Percentiles rank a stretch among this genome's conserved stretches.
phyloP scores from a whole-genome alignment of 2,888 invertebrate species.

The Zelleria hepariella region DNA sequence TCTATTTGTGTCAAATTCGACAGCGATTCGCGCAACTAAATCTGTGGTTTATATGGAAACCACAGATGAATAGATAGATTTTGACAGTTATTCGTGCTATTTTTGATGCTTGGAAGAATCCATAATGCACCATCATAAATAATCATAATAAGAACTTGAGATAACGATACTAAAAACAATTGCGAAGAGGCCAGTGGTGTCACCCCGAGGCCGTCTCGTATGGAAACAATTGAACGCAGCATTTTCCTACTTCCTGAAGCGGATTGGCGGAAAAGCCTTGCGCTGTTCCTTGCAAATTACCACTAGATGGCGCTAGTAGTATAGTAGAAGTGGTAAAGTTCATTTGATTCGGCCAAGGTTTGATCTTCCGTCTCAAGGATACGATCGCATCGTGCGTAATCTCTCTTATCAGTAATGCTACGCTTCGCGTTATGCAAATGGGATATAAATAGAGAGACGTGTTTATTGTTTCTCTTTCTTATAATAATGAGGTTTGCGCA shows the following conservation, averaged over 20 bases:
- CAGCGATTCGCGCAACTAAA: too few relatives aligned
- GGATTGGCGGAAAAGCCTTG: conserved; percentile 56
- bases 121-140: too few relatives aligned
- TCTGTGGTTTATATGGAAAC: too few relatives aligned
- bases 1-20: too few relatives aligned
- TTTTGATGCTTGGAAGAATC: too few relatives aligned
- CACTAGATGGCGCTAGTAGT: conserved; percentile 17
- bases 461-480: background rate
- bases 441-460: background rate
- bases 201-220: background rate
- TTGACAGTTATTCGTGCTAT: too few relatives aligned
- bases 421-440: background rate
- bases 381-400: background rate
- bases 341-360: background rate
- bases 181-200: conserved; percentile 11
- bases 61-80: too few relatives aligned
- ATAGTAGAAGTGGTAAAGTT: background rate
- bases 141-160: background rate
- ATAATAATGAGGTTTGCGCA: too few relatives aligned
- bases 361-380: background rate
- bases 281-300: conserved; percentile 39
- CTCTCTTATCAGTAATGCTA: background rate
- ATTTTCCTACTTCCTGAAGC: conserved; percentile 59
- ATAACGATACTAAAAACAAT: background rate
- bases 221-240: conserved; percentile 35